Evolutionary conservation across 2,797 vertebrate genomes (phyloP), one percentile per base, ranked within the genome.

Genomic region (Sebastiscus albofasciatus): DNA sequence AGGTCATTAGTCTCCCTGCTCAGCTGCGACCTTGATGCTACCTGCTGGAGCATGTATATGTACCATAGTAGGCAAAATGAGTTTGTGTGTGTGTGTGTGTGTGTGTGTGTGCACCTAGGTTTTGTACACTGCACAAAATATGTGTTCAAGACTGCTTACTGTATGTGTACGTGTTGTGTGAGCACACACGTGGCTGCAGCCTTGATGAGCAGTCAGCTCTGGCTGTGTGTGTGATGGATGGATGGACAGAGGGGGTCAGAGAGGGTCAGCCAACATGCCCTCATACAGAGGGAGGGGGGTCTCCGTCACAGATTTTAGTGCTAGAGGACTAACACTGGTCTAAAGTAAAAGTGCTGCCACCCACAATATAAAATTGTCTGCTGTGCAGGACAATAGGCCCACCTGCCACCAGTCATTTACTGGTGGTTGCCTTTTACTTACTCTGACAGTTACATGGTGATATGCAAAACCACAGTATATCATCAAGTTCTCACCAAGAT

Each of bases 1-100:
- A 90, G 91, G 93, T 90, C 91, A 91, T 94, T 93, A 92, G 90
- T 90, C 85, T 91, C 86, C 85, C 84, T 83, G 83, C 91, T 93
- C 89, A 89, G 90, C 85, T 86, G 79, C 69, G 75, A 94, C 93
- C 91, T 94, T 94, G 92, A 75, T 20, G 10, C 79, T 83, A 80
- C 82, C 80, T 90, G 88, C 83, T 66, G 36, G 75, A 83, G 84
- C 77, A 80, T 87, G 70, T 80, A 59, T 87, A 80, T 86, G 81
- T 82, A 85, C 82, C 76, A 81, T 60, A 75, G 73, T 82, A 75
- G 86, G 82, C 89, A 83, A 80, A 92, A 88, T 83, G 36, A 22
- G 31, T 55, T 34, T 67, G 77, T 72, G 75, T 84, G 69, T 60
- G 70, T 70, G 39, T 46, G 42, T 46, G 39, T 39, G 39, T 42